Base-by-base conservation (phyloP, 2,888 invertebrate species). In the Acrocyrtus sp. region DNA sequence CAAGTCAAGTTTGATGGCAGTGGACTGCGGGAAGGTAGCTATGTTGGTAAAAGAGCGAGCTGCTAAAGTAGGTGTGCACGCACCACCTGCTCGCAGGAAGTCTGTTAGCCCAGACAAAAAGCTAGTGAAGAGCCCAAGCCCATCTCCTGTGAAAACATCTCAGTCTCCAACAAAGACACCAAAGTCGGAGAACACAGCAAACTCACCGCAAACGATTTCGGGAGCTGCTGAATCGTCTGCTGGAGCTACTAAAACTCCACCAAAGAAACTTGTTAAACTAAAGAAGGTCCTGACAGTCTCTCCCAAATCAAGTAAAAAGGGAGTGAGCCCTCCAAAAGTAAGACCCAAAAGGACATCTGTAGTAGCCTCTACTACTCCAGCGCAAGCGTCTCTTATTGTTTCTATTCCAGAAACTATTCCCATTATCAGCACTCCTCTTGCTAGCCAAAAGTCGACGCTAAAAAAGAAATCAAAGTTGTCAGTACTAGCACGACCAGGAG, bases 21-120 rank as follows among this genome's bases (percentile, higher is more conserved):
- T 73, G 15, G 79, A 81, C 45, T 79, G 72, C 17, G 78, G 77
- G 1, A 81, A 80, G 72, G 79, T 80, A 10, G 81, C 80, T 0
- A 77, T 79, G 48, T 27, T 80, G 21, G 78, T 81, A 17, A 81
- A 78, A 53, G 80, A 80, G 66, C 45, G 81, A 63, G 78, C 81
- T 39, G 77, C 72, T 0, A 79, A 80, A 61, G 73, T 76, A 21
- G 72, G 70, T 17, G 41, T 62, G 2, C 63, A 65, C 29, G 39
- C 50, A 6, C 69, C 26, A n/a, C 65, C 60, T 45, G 48, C 58
- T 8, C 45, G 75, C 34, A 53, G 68, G 41, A 74, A 73, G 51
- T 62, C 57, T 8, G 41, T 61, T 2, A 75, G 72, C 15, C 80
- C 80, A 1, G 66, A 74, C 3, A 79, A 79, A 41, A 56, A 63